phyloP scores from a whole-genome alignment of 2,797 vertebrate genomes.

The Euphonia xanthogaster region DNA sequence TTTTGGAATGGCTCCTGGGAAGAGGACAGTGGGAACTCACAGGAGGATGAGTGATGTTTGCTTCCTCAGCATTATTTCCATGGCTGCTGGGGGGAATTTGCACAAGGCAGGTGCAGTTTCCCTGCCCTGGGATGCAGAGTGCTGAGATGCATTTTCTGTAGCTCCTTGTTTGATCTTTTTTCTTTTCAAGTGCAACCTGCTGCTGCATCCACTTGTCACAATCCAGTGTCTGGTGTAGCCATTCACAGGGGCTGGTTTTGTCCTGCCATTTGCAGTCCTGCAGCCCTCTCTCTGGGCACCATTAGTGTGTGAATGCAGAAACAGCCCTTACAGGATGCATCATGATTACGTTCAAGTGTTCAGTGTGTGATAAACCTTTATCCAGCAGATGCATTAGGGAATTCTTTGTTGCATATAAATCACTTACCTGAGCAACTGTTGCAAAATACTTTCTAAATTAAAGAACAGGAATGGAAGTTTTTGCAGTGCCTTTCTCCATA shows the following conservation, averaged over 20 bases:
- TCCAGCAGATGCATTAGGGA: not conserved
- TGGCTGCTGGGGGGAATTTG: not conserved
- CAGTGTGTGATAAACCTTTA: not conserved
- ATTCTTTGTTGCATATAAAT: not conserved
- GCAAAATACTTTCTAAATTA: not conserved
- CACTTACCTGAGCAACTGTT: not conserved
- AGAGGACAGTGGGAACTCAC: not conserved
- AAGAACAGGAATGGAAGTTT: not conserved
- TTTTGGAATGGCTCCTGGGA: not conserved
- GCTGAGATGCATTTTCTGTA: slow-evolving; percentile 14
- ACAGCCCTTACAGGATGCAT: not conserved
- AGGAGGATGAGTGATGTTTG: not conserved
- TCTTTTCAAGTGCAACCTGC: not conserved
- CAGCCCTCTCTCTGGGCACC: not conserved
- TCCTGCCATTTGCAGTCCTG: not conserved
- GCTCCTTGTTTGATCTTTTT: not conserved
- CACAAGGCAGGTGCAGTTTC: not conserved
- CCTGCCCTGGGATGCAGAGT: not conserved
- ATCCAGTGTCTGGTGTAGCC: not conserved
- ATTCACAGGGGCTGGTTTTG: not conserved
- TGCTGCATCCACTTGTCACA: not conserved
- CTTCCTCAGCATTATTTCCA: not conserved
- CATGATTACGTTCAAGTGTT: not conserved
- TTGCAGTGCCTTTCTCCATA: not conserved
- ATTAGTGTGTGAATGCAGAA: not conserved